A percentile compares a stretch with the other conserved stretches of the same genome.
Evolutionary conservation across 2,888 invertebrate species (phyloP).

Genomic region (Drosophila conformis): DNA sequence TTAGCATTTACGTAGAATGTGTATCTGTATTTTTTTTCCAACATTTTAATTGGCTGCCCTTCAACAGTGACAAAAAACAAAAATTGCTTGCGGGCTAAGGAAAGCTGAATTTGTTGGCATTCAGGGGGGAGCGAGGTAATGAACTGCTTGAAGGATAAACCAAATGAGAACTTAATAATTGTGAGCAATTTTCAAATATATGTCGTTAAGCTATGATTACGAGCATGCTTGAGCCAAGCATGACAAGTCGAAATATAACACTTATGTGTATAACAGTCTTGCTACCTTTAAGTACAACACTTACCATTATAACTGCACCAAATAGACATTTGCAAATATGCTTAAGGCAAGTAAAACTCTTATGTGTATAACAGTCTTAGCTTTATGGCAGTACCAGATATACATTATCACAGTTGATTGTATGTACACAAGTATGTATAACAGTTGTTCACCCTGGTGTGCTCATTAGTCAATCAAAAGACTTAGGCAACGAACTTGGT

Average conservation of each 20-base stretch:
- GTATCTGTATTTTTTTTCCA: constrained; percentile 13
- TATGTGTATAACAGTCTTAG: not conserved
- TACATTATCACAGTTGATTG: constrained; percentile 8
- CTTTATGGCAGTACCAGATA: not conserved
- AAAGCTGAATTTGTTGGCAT: constrained; percentile 28
- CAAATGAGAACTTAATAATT: constrained; percentile 13
- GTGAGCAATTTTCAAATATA: not conserved
- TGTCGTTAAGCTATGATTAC: not conserved
- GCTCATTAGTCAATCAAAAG: constrained; percentile 61
- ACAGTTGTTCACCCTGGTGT: constrained; percentile 17
- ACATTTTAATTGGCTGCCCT: constrained; percentile 45
- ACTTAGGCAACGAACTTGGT: constrained; percentile 65
- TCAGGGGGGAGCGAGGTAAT: constrained; percentile 16
- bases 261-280: constrained; percentile 4
- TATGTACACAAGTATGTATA: constrained; percentile 13
- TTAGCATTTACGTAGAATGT: constrained; percentile 55
- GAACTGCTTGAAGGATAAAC: constrained; percentile 46
- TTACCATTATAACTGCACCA: constrained; percentile 1
- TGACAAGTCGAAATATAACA: not conserved
- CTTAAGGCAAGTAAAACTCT: constrained; percentile 6
- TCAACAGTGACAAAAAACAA: constrained; percentile 35
- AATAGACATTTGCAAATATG: not conserved
- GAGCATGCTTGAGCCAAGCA: not conserved
- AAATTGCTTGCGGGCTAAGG: constrained; percentile 30
- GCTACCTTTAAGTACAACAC: not conserved